These are phyloP conservation scores for Phocides pigmalion DNA, from an alignment of 1,140 invertebrate species.

Conservation along the genomic window DNA sequence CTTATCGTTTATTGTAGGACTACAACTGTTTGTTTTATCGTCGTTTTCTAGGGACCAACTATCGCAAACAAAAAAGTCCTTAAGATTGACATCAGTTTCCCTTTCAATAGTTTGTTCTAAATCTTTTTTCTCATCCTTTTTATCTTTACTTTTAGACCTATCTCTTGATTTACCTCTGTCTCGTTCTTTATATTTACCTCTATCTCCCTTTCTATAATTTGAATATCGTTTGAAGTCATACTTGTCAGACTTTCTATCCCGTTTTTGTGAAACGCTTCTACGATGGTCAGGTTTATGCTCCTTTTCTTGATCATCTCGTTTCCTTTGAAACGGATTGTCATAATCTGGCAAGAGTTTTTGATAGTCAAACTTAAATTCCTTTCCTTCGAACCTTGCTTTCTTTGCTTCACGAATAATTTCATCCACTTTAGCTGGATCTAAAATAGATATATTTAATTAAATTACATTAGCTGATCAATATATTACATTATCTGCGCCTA, in stretches of 20 bases:
- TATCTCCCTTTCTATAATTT: conserved; percentile 54
- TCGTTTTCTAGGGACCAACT: conserved; percentile 80
- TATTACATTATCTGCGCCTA: background rate
- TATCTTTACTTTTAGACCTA: conserved; percentile 43
- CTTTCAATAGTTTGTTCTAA: conserved; percentile 42
- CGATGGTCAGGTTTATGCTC: conserved; percentile 38
- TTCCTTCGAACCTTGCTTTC: conserved; percentile 68
- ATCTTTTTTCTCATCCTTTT: conserved; percentile 37
- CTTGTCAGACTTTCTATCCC: conserved; percentile 53
- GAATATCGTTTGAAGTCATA: conserved; percentile 54
- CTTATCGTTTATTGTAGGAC: conserved; percentile 59
- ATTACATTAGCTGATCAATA: background rate
- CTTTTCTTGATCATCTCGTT: conserved; percentile 56
- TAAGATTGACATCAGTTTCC: conserved; percentile 70
- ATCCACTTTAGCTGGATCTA: conserved; percentile 73
- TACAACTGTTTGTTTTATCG: conserved; percentile 58
- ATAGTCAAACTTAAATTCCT: conserved; percentile 73
- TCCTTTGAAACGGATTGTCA: conserved; percentile 76
- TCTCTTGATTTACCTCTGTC: conserved; percentile 44
- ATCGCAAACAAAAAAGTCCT: conserved; percentile 76
- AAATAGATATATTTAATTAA: conserved; percentile 29
- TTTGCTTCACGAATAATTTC: conserved; percentile 74
- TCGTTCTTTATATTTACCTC: conserved; percentile 50
- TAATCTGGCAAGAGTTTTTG: conserved; percentile 71
- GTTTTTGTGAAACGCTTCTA: conserved; percentile 38